Base-by-base conservation (phyloP, 2,888 invertebrate genomes). In the Apamea anceps region DNA sequence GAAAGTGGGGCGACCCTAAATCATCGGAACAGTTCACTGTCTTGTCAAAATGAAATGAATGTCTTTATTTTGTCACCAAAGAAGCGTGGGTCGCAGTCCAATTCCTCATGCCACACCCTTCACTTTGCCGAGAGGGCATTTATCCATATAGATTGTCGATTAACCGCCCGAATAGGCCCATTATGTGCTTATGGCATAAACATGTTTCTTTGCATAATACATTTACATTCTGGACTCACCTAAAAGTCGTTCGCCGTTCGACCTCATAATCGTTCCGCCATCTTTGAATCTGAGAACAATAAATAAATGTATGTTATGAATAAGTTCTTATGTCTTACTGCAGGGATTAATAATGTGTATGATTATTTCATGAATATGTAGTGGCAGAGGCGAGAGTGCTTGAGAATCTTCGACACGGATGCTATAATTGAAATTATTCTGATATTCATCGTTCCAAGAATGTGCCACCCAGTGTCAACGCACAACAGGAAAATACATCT, bases 241-340 rank as follows among this genome's bases (percentile, higher is more conserved):
- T 96, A 94, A 93, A 94, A 93, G 89, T 91, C 84, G 92, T 91
- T 92, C 90, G 91, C 89, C 84, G 90, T 90, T 88, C 90, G 90
- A 90, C 91, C 93, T 96, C 96, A 96, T 96, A 95, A 96, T 93
- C 94, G 94, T 90, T 87, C 89, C 91, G 93, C 92, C 96, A 96
- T 96, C 89, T 91, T 94, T 90, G 89, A 90, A 95, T 94, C 96
- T 96, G 96, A 68, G 90, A 94, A 93, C 90, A 96, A 93, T 91
- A 91, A 91, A 89, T 84, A 87, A 80, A 88, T 77, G 76, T 82
- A 87, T 73, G 87, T 87, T 87, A 80, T 84, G 79, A 80, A 84
- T 79, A 57, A 62, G 72, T 32, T 76, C 67, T 67, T 48, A 75
- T 75, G 37, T 78, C 70, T 80, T 75, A 71, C 21, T 70, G 54